Conservation (phyloP, 2,888 invertebrate species). For the Carcina quercana region DNA sequence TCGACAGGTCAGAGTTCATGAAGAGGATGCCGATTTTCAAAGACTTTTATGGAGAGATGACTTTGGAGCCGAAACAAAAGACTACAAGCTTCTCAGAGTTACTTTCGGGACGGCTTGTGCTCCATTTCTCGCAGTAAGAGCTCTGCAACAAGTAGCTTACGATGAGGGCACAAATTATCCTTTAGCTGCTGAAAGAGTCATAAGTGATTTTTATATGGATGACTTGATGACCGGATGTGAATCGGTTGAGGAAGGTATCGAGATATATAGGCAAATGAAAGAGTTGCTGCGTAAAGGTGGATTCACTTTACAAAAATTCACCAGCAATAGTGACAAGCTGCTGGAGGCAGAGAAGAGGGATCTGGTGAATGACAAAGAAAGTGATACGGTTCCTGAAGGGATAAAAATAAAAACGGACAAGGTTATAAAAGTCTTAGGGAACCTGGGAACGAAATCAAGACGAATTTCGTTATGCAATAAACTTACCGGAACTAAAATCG, state of each 20-base stretch:
- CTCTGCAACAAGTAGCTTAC: constrained; percentile 11
- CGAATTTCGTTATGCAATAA: constrained; percentile 15
- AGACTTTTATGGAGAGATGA: constrained; percentile 13
- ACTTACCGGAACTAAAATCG: constrained; percentile 5
- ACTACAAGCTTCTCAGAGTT: constrained; percentile 15
- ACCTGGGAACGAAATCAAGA: constrained; percentile 17
- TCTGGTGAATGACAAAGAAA: background rate
- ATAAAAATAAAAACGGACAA: constrained; percentile 14
- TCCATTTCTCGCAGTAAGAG: constrained; percentile 12
- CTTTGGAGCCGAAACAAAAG: constrained; percentile 7
- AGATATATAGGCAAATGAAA: constrained; percentile 17
- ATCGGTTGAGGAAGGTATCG: constrained; percentile 13
- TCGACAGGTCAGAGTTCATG: constrained; percentile 16
- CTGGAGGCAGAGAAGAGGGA: constrained; percentile 7
- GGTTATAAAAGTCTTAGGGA: constrained; percentile 17
- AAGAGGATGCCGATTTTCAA: constrained; percentile 15
- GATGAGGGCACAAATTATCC: constrained; percentile 15
- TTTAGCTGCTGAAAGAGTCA: constrained; percentile 7
- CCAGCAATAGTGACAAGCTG: constrained; percentile 8
- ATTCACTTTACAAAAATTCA: constrained; percentile 18
- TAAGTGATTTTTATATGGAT: constrained; percentile 14
- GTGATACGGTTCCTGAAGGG: constrained; percentile 2
- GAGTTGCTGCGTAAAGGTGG: constrained; percentile 17
- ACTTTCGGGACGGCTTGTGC: constrained; percentile 16
- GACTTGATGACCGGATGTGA: constrained; percentile 20